Percentiles rank a stretch among this genome's conserved stretches.
These are phyloP conservation scores for Drosophila parabipectinata DNA, from an alignment of 1,140 invertebrate species.

Conservation along the genomic window DNA sequence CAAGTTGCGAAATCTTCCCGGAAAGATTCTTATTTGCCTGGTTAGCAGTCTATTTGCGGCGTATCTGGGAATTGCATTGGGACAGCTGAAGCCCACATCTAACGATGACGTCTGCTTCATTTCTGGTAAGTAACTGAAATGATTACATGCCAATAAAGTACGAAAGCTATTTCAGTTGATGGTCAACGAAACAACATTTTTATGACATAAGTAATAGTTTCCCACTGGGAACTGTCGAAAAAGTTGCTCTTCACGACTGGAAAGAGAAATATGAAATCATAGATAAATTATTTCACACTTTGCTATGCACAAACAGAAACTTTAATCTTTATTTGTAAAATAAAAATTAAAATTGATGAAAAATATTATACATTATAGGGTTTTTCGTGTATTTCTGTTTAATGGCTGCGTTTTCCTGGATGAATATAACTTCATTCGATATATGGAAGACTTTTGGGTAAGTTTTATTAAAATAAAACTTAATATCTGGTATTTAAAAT, in stretches of 20 bases:
- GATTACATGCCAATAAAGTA: neutral
- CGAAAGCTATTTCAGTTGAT: neutral
- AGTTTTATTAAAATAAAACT: slow-evolving; percentile 46
- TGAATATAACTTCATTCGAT: slow-evolving; percentile 95
- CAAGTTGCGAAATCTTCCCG: slow-evolving; percentile 88
- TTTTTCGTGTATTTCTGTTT: slow-evolving; percentile 93
- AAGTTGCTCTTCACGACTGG: neutral
- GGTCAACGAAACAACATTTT: neutral
- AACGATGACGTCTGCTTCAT: slow-evolving; percentile 69
- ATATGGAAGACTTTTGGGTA: slow-evolving; percentile 94
- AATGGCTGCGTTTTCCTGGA: slow-evolving; percentile 94
- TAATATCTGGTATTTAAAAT: neutral
- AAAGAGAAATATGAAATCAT: neutral
- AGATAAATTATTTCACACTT: neutral
- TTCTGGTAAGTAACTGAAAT: slow-evolving; percentile 58
- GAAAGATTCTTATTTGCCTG: slow-evolving; percentile 89
- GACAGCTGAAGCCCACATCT: slow-evolving; percentile 83
- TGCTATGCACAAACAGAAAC: neutral
- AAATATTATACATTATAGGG: slow-evolving; percentile 84
- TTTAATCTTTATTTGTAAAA: too few species aligned
- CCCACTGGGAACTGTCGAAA: slow-evolving; percentile 1
- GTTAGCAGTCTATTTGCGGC: slow-evolving; percentile 87
- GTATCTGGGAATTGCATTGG: slow-evolving; percentile 86
- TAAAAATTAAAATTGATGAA: too few species aligned
- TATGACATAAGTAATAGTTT: neutral